phyloP scores from a whole-genome alignment of 2,797 vertebrate genomes.

The Choloepus didactylus region DNA sequence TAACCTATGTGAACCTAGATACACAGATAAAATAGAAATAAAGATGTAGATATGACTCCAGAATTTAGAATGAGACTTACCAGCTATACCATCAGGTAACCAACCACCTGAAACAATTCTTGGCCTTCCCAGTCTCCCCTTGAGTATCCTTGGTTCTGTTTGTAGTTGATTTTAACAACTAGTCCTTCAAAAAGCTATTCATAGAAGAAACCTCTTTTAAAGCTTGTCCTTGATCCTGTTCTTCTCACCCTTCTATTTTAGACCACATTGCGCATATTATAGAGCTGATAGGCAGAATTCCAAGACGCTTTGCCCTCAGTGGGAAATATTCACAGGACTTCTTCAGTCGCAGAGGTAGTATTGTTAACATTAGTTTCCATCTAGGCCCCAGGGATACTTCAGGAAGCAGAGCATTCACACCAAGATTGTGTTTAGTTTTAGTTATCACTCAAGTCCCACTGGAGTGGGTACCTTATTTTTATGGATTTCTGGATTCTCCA shows the following conservation, averaged over 20 bases:
- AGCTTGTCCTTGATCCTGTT: constrained; percentile 71
- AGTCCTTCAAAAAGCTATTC: constrained; percentile 59
- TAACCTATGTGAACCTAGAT: constrained; percentile 10
- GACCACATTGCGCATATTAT: constrained; percentile 92
- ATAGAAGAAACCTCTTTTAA: constrained; percentile 6
- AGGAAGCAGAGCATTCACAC: constrained; percentile 67
- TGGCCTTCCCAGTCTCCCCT: constrained; percentile 24
- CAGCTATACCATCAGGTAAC: not conserved
- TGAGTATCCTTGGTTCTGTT: constrained; percentile 39
- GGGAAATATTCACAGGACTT: constrained; percentile 93
- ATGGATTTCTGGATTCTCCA: constrained; percentile 35
- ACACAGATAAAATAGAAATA: constrained; percentile 24
- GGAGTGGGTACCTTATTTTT: not conserved
- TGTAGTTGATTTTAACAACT: constrained; percentile 48
- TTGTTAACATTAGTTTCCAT: constrained; percentile 55
- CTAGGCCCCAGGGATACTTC: constrained; percentile 36
- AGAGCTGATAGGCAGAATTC: constrained; percentile 92
- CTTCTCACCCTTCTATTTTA: constrained; percentile 87
- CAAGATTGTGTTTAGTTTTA: not conserved
- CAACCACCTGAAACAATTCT: constrained; percentile 40
- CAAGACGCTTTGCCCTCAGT: constrained; percentile 90
- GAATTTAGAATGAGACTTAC: not conserved
- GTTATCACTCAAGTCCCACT: not conserved
- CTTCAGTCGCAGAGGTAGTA: constrained; percentile 90
- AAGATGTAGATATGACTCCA: constrained; percentile 3